These are phyloP conservation scores for Agrotis segetum DNA, from an alignment of 2,888 invertebrate species.

Conservation along the genomic window DNA sequence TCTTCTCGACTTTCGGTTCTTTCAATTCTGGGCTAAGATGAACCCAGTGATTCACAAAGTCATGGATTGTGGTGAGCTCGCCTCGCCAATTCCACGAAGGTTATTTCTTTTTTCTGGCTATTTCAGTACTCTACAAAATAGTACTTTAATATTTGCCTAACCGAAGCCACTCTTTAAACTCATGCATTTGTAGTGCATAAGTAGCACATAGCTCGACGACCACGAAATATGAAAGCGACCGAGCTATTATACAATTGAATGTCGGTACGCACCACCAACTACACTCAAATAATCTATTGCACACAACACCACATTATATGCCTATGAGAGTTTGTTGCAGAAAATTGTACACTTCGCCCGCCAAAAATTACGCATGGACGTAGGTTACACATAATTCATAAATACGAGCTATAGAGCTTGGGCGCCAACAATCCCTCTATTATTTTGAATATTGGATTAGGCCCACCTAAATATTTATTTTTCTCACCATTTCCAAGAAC, in stretches of 20 bases:
- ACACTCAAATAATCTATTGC: conserved; percentile 26
- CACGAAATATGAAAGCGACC: conserved; percentile 56
- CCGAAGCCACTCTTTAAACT: background rate
- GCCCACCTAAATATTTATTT: background rate
- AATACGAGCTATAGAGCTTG: background rate
- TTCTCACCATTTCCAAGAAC: background rate
- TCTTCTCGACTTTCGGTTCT: background rate
- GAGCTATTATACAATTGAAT: conserved; percentile 52
- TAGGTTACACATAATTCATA: background rate
- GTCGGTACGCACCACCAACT: conserved; percentile 34
- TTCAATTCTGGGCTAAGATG: background rate
- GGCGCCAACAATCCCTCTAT: too few species aligned
- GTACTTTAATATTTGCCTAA: background rate
- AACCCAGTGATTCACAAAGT: background rate
- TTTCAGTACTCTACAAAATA: background rate
- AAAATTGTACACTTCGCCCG: background rate
- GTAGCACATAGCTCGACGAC: background rate
- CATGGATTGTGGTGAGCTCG: too few species aligned
- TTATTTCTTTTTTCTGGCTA: background rate
- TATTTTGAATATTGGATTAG: too few species aligned
- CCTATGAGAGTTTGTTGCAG: background rate
- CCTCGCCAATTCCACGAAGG: too few species aligned
- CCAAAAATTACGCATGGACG: background rate
- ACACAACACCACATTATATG: conserved; percentile 13
- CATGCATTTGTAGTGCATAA: conserved; percentile 12